Evolutionary conservation across 2,113 vertebrate genomes (phyloP).

Genomic region (Muntiacus reevesi): DNA sequence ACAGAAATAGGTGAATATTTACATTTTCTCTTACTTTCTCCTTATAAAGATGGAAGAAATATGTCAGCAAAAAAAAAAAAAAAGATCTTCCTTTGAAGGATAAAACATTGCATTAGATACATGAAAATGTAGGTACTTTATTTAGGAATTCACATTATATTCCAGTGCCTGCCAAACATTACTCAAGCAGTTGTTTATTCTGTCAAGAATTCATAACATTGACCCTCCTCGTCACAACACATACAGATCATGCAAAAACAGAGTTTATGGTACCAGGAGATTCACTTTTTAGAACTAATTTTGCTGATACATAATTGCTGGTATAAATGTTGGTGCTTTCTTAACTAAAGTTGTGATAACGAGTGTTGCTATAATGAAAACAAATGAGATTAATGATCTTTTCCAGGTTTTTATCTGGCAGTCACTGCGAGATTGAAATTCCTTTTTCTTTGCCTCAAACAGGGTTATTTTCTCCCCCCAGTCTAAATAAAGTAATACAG

Average conservation of each 20-base stretch:
- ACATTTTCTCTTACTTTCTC: neutral
- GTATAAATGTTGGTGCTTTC: slow-evolving; percentile 72
- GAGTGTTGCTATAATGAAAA: slow-evolving; percentile 75
- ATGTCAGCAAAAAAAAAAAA: neutral
- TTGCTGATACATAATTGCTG: slow-evolving; percentile 77
- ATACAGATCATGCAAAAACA: slow-evolving; percentile 55
- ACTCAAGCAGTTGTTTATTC: slow-evolving; percentile 48
- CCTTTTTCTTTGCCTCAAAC: slow-evolving; percentile 63
- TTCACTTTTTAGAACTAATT: slow-evolving; percentile 77
- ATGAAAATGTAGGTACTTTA: neutral
- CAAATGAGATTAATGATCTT: slow-evolving; percentile 73
- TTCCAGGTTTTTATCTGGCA: slow-evolving; percentile 73
- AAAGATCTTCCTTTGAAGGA: neutral
- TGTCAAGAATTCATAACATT: slow-evolving; percentile 13
- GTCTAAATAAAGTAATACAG: slow-evolving; percentile 39
- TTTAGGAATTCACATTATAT: slow-evolving; percentile 18
- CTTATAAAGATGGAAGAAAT: neutral
- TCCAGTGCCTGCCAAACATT: neutral
- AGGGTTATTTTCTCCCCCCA: neutral
- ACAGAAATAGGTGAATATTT: neutral
- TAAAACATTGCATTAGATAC: neutral
- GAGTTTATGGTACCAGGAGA: slow-evolving; percentile 62
- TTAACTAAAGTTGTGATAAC: slow-evolving; percentile 72
- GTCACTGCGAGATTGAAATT: slow-evolving; percentile 59
- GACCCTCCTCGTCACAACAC: neutral